Evolutionary conservation across 2,113 vertebrate species (phyloP), one percentile per base, ranked within the genome.

Genomic region (Calidris pugnax): DNA sequence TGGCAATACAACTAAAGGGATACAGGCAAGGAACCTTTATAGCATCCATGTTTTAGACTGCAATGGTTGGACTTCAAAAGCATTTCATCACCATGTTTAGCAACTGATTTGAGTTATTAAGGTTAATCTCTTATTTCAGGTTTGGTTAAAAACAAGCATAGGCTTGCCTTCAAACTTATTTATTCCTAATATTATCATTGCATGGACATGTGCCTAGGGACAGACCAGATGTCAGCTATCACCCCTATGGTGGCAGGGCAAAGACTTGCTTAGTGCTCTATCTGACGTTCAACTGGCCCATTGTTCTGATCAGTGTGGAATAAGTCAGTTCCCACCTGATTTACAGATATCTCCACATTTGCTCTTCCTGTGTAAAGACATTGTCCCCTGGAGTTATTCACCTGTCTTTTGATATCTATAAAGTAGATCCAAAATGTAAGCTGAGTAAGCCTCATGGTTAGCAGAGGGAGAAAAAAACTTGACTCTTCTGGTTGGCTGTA

Each of bases 161-260:
- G 74, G 9, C 5, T 72, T 79, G 12, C 68, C 33, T 88, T 76
- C 18, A 64, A 33, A 33, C 2, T 55, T 79, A 26, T 45, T 80
- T 87, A n/a, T 41, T 72, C 22, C 11, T 56, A 26, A 11, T 32
- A n/a, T 28, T 72, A n/a, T 53, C 9, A 4, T 43, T 90, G 21
- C 13, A 16, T 57, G 43, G 32, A 68, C 7, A n/a, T 4, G 1
- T 56, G 48, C 18, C 21, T 50, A 8, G 16, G 21, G 10, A 56
- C 14, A 80, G 43, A 53, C 1, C 19, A 32, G 24, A 18, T 56
- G 5, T 47, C n/a, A 72, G 8, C 10, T 64, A 14, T 47, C 23
- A 33, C 7, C 5, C 8, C 15, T 19, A 1, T 6, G 14, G 19
- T 77, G 22, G 7, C 0, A 0, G 19, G 22, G 15, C 39, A 74